Evolutionary conservation across 2,113 vertebrate genomes (phyloP).

Genomic region (Prunella himalayana): DNA sequence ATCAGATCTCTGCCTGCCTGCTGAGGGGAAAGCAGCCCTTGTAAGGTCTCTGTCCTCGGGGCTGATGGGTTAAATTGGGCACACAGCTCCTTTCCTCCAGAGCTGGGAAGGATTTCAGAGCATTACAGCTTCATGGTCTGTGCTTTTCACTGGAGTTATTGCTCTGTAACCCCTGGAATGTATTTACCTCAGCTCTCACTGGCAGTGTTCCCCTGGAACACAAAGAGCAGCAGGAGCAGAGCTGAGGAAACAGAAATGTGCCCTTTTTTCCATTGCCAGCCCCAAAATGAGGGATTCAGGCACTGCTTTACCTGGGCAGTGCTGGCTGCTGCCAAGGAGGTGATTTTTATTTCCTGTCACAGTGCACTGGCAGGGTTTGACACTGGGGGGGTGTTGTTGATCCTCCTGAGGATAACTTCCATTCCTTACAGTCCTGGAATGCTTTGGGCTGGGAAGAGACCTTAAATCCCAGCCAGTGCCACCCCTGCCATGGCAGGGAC

Average conservation of each 20-base stretch:
- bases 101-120: not conserved
- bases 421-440: not conserved
- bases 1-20: not conserved
- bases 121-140: not conserved
- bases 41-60: not conserved
- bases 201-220: not conserved
- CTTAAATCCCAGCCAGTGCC: accelerated
- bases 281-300: not conserved
- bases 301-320: not conserved
- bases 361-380: not conserved
- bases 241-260: not conserved
- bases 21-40: not conserved
- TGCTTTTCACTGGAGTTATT: not conserved
- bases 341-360: not conserved
- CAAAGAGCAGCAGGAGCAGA: not conserved
- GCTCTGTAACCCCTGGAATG: not conserved
- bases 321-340: not conserved
- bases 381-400: not conserved
- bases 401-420: not conserved
- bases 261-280: not conserved
- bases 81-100: not conserved
- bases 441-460: not conserved
- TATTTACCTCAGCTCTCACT: not conserved
- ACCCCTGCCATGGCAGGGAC: not conserved
- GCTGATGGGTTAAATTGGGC: not conserved